A percentile compares a stretch with the other conserved stretches of the same genome.
These are phyloP conservation scores for Aurelia sp. DNA, from an alignment of 30 jellyfish, hydroid and myxozoan species.

Conservation along the genomic window DNA sequence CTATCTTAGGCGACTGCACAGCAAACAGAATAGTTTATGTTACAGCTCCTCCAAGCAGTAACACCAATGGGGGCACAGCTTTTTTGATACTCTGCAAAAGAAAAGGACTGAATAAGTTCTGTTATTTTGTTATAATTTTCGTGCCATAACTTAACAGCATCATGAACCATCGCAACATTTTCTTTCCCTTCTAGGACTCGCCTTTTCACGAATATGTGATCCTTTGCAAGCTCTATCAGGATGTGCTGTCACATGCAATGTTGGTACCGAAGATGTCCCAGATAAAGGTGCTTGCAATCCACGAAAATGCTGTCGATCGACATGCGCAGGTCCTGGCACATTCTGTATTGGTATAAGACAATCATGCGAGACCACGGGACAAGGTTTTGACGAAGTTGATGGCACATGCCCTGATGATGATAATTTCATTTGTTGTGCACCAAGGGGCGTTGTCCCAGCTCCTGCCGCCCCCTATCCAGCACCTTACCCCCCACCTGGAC, in stretches of 20 bases:
- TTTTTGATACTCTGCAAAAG: too few relatives aligned
- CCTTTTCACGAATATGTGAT: slow-evolving; percentile 53
- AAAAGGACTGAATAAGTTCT: too few relatives aligned
- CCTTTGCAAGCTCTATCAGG: slow-evolving; percentile 48
- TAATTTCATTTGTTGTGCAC: slow-evolving; percentile 67
- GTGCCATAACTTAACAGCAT: too few relatives aligned
- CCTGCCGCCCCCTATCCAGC: slow-evolving; percentile 48
- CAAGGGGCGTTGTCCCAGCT: slow-evolving; percentile 47
- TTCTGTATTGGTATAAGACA: slow-evolving; percentile 50
- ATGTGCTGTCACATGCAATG: slow-evolving; percentile 48
- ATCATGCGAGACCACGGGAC: slow-evolving; percentile 56
- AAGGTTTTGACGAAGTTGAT: slow-evolving; percentile 71
- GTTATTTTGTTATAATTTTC: too few relatives aligned
- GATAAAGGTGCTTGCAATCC: slow-evolving; percentile 64
- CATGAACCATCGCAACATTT: neutral
- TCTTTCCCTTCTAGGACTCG: slow-evolving; percentile 25
- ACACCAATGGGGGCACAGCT: too few relatives aligned
- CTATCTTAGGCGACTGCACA: too few relatives aligned
- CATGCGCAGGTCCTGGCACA: slow-evolving; percentile 72
- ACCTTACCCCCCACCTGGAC: slow-evolving; percentile 52
- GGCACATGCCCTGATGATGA: slow-evolving; percentile 76
- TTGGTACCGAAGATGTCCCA: slow-evolving; percentile 54
- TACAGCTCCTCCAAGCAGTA: too few relatives aligned
- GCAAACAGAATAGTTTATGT: too few relatives aligned
- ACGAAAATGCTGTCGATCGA: slow-evolving; percentile 62